Base-by-base conservation (phyloP, 2,113 vertebrate species). In the Strigops habroptila region DNA sequence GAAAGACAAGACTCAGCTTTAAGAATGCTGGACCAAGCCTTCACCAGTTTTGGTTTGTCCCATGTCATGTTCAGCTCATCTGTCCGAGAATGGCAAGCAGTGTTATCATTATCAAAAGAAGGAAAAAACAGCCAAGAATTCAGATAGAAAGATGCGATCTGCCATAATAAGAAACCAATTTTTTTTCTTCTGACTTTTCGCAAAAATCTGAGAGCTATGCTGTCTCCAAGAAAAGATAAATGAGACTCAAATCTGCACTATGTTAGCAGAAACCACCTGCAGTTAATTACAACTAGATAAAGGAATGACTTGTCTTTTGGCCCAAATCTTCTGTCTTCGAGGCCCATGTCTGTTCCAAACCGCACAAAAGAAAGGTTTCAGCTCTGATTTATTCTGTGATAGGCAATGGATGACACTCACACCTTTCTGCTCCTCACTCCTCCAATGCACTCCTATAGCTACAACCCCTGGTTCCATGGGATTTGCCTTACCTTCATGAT, bases 191-290 rank as follows among this genome's bases (percentile, higher is more conserved):
- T 82, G 89, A 52, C 84, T 95, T 89, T 86, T 89, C 77, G n/a
- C 22, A 71, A 90, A 93, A 95, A 91, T 31, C 60, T 60, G 77
- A 82, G 53, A 82, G 51, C 70, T 93, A 39, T 35, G 22, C 57
- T 76, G 65, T 55, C 77, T 86, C 85, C 17, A 82, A 57, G 64
- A 81, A 91, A 93, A 91, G 88, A 94, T 75, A 87, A 93, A 92
- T 81, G 77, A 77, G 28, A 67, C 68, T 86, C 46, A 78, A 86
- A 93, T 92, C 90, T 95, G 84, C 46, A 17, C 65, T 89, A 75
- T 31, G 65, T 90, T 91, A 96, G 91, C 69, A 96, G 57, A 91
- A 96, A 91, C 79, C 95, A 97, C 93, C 95, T 96, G 95, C 62
- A 94, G 62, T 92, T 93, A 88, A 94, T 96, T 95, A 96, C 48